Evolutionary conservation across 1,140 invertebrate species (phyloP).

Genomic region (Tetramorium alpestre): DNA sequence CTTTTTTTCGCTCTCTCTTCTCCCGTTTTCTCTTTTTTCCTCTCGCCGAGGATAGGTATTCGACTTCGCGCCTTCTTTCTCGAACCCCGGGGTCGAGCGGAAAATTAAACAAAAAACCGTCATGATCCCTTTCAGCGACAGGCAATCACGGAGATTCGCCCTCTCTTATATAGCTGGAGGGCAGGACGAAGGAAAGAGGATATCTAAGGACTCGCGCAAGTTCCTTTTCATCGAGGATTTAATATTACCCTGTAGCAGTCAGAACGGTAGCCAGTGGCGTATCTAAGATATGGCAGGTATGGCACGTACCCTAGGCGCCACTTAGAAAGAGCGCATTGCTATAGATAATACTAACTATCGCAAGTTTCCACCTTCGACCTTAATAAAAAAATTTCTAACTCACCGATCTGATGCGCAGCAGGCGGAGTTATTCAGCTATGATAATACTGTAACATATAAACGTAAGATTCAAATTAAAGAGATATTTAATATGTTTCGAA

Average conservation of each 20-base stretch:
- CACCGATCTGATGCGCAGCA: too few relatives aligned
- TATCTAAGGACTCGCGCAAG: conserved; percentile 60
- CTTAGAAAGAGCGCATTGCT: too few relatives aligned
- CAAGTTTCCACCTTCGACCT: too few relatives aligned
- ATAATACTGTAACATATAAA: too few relatives aligned
- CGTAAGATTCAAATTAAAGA: too few relatives aligned
- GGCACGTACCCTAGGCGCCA: too few relatives aligned
- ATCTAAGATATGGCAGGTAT: too few relatives aligned
- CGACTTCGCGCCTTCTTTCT: conserved; percentile 12
- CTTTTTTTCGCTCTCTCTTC: neutral
- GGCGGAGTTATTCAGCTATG: too few relatives aligned
- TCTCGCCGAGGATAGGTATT: neutral
- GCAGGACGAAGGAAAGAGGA: too few relatives aligned
- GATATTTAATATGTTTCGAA: too few relatives aligned
- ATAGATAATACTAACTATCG: too few relatives aligned
- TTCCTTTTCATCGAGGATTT: conserved; percentile 76
- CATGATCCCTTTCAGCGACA: conserved; percentile 71
- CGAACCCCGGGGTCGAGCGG: conserved; percentile 33
- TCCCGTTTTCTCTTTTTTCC: neutral
- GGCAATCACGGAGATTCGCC: conserved; percentile 75
- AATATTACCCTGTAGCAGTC: conserved; percentile 70
- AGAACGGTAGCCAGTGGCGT: neutral
- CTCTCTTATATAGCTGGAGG: conserved; percentile 66
- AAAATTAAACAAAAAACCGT: conserved; percentile 78
- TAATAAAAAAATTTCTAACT: too few relatives aligned